Evolutionary conservation across 2,113 vertebrate genomes (phyloP).

Genomic region (Nanorana parkeri): DNA sequence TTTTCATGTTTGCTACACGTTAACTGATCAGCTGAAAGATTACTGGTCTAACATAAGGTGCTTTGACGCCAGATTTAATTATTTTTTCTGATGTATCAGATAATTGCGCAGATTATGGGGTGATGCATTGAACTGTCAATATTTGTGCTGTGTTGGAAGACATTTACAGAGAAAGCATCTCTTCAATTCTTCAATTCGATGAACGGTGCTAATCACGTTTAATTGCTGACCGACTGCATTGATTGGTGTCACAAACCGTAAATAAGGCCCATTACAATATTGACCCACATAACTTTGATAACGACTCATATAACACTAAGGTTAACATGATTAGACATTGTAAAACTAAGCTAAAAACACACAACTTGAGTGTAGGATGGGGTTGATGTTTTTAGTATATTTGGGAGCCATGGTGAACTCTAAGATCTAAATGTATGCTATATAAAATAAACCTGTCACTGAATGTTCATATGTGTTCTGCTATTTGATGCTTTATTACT

Average conservation of each 20-base stretch:
- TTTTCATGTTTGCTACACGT: neutral
- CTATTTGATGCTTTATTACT: too few relatives aligned
- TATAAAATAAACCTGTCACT: too few relatives aligned
- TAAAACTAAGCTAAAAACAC: too few relatives aligned
- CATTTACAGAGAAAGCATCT: conserved; percentile 26
- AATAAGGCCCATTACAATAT: conserved; percentile 51
- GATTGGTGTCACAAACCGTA: conserved; percentile 46
- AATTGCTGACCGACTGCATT: conserved; percentile 47
- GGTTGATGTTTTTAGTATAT: too few relatives aligned
- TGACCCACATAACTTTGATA: conserved; percentile 18
- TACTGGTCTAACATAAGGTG: conserved; percentile 15
- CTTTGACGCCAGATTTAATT: conserved; percentile 42
- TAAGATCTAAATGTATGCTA: too few relatives aligned
- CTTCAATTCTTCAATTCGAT: neutral
- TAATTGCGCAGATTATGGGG: conserved; percentile 52
- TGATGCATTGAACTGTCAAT: conserved; percentile 52
- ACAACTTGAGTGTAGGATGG: too few relatives aligned
- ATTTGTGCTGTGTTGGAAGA: conserved; percentile 45
- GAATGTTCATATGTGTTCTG: too few relatives aligned
- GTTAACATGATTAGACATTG: neutral
- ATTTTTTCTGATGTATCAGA: conserved; percentile 42
- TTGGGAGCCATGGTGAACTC: too few relatives aligned
- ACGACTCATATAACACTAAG: conserved; percentile 22
- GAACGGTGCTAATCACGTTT: conserved; percentile 51
- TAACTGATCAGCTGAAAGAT: neutral